Evolutionary conservation across 2,888 invertebrate species (phyloP).

Genomic region (Oscheius sp.): DNA sequence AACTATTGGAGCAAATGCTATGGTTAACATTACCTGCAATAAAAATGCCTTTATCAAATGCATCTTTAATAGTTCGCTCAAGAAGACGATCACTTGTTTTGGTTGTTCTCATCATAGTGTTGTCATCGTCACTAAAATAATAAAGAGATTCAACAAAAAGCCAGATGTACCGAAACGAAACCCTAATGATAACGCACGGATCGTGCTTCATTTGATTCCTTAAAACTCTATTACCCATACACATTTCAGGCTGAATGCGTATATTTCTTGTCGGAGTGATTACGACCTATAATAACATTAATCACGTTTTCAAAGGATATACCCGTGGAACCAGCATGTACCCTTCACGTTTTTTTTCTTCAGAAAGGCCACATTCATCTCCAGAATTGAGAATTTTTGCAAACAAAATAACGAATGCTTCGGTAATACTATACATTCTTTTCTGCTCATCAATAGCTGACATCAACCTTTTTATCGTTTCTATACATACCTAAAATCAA

Average conservation of each 20-base stretch:
- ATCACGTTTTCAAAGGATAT: not conserved
- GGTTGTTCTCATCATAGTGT: constrained; percentile 51
- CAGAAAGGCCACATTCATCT: constrained; percentile 45
- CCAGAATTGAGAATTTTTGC: constrained; percentile 6
- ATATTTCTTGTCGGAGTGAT: constrained; percentile 37
- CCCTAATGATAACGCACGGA: constrained; percentile 7
- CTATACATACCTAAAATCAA: constrained; percentile 38
- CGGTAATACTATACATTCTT: constrained; percentile 39
- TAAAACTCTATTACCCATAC: constrained; percentile 38
- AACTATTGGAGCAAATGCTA: no score
- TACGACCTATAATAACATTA: constrained; percentile 28
- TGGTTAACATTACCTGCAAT: constrained; percentile 56
- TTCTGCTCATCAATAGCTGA: constrained; percentile 52
- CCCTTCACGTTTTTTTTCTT: constrained; percentile 49
- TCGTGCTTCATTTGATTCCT: constrained; percentile 1
- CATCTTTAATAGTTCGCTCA: constrained; percentile 54
- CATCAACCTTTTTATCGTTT: constrained; percentile 48
- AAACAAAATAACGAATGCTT: not conserved
- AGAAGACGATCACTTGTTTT: constrained; percentile 53
- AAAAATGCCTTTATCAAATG: constrained; percentile 55
- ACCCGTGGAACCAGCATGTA: constrained; percentile 49
- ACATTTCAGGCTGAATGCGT: constrained; percentile 33
- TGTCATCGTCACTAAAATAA: constrained; percentile 53
- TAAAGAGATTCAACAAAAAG: not conserved
- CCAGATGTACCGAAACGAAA: constrained; percentile 17